Base-by-base conservation (phyloP, 2,113 vertebrate genomes). In the Prochilodus magdalenae region DNA sequence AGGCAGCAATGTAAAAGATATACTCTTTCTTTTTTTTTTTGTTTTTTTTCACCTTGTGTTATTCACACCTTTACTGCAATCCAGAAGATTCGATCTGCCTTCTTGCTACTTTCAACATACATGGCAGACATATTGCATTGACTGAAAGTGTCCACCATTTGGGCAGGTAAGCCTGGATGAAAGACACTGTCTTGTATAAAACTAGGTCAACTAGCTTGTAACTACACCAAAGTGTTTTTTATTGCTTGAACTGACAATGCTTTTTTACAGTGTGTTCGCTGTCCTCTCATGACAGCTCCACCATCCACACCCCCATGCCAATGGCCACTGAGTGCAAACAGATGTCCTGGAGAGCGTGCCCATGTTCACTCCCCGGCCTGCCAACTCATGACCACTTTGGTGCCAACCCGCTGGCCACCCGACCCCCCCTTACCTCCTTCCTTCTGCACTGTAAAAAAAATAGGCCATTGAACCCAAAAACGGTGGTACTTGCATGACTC, bases 331-430 rank as follows among this genome's bases (percentile, higher is more conserved):
- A 83, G 88, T 91, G 93, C 93, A 94, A 95, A 93, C 94, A 94
- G 93, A 95, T 95, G 94, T 95, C 94, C 94, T n/a, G n/a, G 94
- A 92, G 93, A 92, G 90, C 89, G 90, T 94, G 92, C 93, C 94
- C 92, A 93, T 88, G n/a, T 93, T 82, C 86, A 80, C 92, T 87
- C 87, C 88, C 87, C 83, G n/a, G 71, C 81, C 87, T 95, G 94
- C 93, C 93, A 94, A 90, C 91, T 89, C 91, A 70, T n/a, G 66
- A n/a, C 66, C 66, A 70, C 91, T 87, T 87, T 87, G 88, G 92
- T 73, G 90, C 91, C 92, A 93, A 86, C 87, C 73, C 77, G 86
- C 90, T 86, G 87, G 90, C 91, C 93, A 91, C 87, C 88, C 89
- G 89, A 88, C 87, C 89, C 89, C 85, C 88, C 87, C 49, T 49